These are phyloP conservation scores for Sceloporus tristichus DNA, from an alignment of 2,113 vertebrate genomes.

Conservation along the genomic window DNA sequence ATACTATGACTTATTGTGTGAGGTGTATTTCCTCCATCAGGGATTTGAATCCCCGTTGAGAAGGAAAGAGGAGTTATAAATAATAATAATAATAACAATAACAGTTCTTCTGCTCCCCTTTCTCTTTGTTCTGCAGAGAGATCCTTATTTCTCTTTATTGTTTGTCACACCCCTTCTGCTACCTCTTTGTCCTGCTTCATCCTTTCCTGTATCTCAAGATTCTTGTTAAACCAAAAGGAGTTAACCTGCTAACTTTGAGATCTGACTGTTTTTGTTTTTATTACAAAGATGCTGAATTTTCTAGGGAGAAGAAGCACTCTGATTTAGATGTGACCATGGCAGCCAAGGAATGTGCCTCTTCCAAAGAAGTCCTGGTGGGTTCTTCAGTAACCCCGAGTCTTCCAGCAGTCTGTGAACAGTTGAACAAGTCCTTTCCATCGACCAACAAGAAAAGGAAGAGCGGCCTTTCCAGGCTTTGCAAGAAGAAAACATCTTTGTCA, in stretches of 20 bases:
- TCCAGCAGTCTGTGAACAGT: neutral
- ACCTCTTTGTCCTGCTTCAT: neutral
- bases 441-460: constrained; percentile 70
- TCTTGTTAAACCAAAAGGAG: neutral
- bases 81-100: too few relatives aligned
- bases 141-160: too few relatives aligned
- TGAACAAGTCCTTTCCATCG: constrained; percentile 76
- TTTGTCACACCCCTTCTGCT: neutral
- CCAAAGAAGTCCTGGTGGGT: neutral
- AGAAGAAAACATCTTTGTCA: constrained; percentile 65
- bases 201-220: neutral
- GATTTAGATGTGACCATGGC: constrained; percentile 47
- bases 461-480: constrained; percentile 73
- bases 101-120: too few relatives aligned
- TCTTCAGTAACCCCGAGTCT: neutral
- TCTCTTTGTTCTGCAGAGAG: too few relatives aligned
- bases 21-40: too few relatives aligned
- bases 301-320: rapidly evolving
- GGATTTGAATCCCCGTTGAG: too few relatives aligned
- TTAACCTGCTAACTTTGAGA: neutral
- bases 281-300: constrained; percentile 31
- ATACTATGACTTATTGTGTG: too few relatives aligned
- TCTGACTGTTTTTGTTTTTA: neutral
- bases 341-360: rapidly evolving
- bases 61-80: too few relatives aligned